Evolutionary conservation across 1,140 invertebrate genomes (phyloP), one percentile per base, ranked within the genome.

Genomic region (Agraylea sexmaculata): DNA sequence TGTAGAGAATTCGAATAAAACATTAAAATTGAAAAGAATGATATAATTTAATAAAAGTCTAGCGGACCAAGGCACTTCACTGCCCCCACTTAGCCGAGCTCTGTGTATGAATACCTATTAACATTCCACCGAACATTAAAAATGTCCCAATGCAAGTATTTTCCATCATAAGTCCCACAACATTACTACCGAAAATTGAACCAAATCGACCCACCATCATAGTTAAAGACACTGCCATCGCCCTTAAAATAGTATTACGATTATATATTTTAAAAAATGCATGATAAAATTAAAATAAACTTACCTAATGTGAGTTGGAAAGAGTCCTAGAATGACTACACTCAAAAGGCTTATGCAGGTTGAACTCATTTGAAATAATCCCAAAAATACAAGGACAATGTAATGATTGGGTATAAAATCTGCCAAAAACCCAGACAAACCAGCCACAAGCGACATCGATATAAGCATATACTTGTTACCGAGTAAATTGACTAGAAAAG

Each of bases 331-430:
- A 17, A 60, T 55, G 2, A 64, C 61, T 6, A 61, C 62, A 33
- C 59, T 66, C 55, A 64, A 62, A 5, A 66, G 47, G 0, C 62
- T 61, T 18, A 66, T 66, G 43, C 62, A 63, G 0, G 59, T 59
- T 15, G 62, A 62, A 8, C 51, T 60, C 58, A 64, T 59, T 30
- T 66, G 63, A 44, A 66, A 62, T 15, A 64, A 39, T 0, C 57
- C 63, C 29, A 66, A 63, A 19, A 66, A 49, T 0, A 57, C 50
- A 0, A 66, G 56, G 0, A 59, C 57, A 0, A 54, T n/a, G 6
- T 53, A 47, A 33, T 59, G 53, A 43, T 55, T 54, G 18, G 40
- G 39, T 0, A 51, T 58, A 21, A 58, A 46, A 28, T 60, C 52
- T 0, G 60, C 53, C 0, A 45, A 52, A 13, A 59, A 53, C 0